phyloP scores from a whole-genome alignment of 1,140 invertebrate genomes.

The Ruditapes philippinarum region DNA sequence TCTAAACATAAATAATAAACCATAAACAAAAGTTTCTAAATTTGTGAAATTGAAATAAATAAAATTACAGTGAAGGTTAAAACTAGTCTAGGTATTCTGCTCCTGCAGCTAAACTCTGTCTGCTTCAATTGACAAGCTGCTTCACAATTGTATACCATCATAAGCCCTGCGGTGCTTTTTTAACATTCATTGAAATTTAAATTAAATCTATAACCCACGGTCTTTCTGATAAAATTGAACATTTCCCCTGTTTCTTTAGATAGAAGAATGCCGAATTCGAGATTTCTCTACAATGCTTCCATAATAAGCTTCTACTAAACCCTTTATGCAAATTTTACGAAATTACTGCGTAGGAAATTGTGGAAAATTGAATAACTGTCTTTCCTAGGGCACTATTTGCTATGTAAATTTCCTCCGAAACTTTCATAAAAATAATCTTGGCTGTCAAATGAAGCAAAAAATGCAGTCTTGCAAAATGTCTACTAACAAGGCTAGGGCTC shows the following conservation, averaged over 20 bases:
- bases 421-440: conserved; percentile 11
- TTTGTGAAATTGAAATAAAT: no score
- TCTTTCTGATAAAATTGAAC: neutral
- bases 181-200: neutral
- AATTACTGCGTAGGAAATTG: conserved; percentile 32
- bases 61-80: no score
- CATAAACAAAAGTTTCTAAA: no score
- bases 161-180: no score
- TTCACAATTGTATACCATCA: no score
- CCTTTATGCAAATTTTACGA: conserved; percentile 25
- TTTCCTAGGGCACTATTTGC: conserved; percentile 32
- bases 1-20: no score
- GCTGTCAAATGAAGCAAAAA: conserved; percentile 17
- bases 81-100: no score
- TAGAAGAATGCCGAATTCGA: neutral
- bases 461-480: conserved; percentile 21
- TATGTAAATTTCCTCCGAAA: conserved; percentile 18
- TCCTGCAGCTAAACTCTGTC: no score
- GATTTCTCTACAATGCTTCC: conserved; percentile 8
- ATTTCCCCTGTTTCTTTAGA: neutral
- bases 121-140: no score
- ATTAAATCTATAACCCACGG: neutral
- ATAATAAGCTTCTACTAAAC: conserved; percentile 10
- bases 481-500: neutral
- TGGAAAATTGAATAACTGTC: conserved; percentile 39